These are phyloP conservation scores for Monodelphis domestica DNA, from an alignment of 2,797 vertebrate species.

Conservation along the genomic window DNA sequence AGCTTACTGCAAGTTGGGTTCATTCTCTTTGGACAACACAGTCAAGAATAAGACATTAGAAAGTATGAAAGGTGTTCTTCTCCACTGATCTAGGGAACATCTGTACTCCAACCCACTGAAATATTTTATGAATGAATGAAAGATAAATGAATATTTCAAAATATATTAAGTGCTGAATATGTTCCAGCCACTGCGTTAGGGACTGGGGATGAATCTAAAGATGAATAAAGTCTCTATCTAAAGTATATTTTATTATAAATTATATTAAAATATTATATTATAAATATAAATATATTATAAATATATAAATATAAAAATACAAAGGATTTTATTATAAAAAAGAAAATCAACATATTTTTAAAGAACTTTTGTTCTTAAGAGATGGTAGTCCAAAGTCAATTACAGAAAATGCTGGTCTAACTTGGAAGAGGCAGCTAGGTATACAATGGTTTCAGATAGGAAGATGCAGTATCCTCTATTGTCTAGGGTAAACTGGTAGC, in stretches of 20 bases:
- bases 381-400: not conserved
- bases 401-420: not conserved
- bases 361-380: not conserved
- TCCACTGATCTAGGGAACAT: not conserved
- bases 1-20: not conserved
- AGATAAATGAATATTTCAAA: not conserved
- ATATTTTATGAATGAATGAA: not conserved
- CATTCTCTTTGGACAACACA: not conserved
- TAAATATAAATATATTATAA: too few species aligned
- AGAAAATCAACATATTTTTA: not conserved
- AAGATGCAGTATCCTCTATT: not conserved
- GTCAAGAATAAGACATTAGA: not conserved
- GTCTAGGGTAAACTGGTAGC: not conserved
- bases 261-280: too few species aligned
- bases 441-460: not conserved
- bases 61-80: not conserved
- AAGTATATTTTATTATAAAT: too few species aligned
- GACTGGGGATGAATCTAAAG: not conserved
- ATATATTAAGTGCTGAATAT: not conserved
- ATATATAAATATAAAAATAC: too few species aligned
- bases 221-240: not conserved
- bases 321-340: too few species aligned
- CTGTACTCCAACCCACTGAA: not conserved
- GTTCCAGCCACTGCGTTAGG: not conserved
- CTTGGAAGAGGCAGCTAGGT: too few species aligned